Conservation (phyloP, 2,797 vertebrate species). For the Cynopterus sphinx region DNA sequence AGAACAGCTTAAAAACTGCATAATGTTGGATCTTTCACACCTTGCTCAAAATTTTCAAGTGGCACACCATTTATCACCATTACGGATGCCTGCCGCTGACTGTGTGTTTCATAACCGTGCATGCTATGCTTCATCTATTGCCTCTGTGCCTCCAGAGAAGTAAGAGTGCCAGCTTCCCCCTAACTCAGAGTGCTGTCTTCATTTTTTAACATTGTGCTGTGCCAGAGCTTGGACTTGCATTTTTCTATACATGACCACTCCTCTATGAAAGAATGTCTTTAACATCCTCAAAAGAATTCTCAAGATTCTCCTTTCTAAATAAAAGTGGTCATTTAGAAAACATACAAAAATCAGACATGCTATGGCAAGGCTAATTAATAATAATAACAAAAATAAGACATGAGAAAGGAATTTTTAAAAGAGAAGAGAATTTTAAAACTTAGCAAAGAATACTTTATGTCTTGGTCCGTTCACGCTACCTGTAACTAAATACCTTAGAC, state of each 20-base stretch:
- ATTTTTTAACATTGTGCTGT: not conserved
- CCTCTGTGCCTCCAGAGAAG: not conserved
- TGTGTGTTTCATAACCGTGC: fast-evolving
- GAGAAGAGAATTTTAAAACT: not conserved
- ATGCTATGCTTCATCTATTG: fast-evolving
- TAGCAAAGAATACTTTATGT: not conserved
- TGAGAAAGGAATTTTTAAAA: not conserved
- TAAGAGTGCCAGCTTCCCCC: fast-evolving
- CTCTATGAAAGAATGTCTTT: not conserved
- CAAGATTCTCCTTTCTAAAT: not conserved
- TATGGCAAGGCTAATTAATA: not conserved
- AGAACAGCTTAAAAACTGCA: conserved; percentile 29
- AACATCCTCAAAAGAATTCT: not conserved
- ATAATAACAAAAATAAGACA: not conserved
- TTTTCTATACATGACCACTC: not conserved
- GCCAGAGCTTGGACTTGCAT: not conserved
- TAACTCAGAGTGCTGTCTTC: not conserved
- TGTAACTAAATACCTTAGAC: not conserved
- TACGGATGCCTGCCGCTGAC: not conserved
- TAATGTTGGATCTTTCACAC: not conserved
- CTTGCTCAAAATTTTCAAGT: not conserved
- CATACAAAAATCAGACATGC: not conserved
- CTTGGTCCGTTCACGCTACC: not conserved
- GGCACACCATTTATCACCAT: not conserved
- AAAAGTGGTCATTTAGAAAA: not conserved